Evolutionary conservation across 2,888 invertebrate genomes (phyloP).

Genomic region (Hyposoter didymator): DNA sequence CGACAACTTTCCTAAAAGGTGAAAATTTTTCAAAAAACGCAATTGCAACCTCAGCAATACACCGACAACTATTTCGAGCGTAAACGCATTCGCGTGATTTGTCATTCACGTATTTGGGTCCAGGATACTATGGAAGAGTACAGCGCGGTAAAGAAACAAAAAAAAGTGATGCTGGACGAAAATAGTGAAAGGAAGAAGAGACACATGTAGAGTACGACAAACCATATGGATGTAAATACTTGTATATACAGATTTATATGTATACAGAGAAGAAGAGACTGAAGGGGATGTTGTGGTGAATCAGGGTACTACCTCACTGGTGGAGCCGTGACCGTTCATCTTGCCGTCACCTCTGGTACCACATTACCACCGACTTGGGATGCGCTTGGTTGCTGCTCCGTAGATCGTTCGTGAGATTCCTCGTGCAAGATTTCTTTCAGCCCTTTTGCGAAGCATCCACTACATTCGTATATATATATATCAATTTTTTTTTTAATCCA

Average conservation of each 20-base stretch:
- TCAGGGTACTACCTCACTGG: constrained; percentile 78
- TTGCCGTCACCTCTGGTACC: constrained; percentile 81
- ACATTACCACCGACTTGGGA: constrained; percentile 77
- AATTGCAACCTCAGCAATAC: background rate
- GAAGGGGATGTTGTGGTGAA: constrained; percentile 54
- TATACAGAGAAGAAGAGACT: constrained; percentile 5
- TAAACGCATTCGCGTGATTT: background rate
- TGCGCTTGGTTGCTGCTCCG: constrained; percentile 64
- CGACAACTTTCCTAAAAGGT: too few species aligned
- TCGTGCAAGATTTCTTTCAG: constrained; percentile 43
- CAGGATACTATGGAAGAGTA: background rate
- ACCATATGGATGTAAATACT: constrained; percentile 30
- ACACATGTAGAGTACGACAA: constrained; percentile 33
- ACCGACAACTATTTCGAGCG: background rate
- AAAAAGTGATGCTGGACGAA: background rate
- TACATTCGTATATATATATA: constrained; percentile 27
- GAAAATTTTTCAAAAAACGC: too few species aligned
- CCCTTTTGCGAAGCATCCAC: constrained; percentile 23
- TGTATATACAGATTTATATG: constrained; percentile 1
- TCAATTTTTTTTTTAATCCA: background rate
- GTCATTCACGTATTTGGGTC: background rate
- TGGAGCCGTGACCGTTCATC: constrained; percentile 82
- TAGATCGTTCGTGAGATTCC: constrained; percentile 60
- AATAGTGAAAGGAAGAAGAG: constrained; percentile 27
- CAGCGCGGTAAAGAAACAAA: background rate